phyloP scores from a whole-genome alignment of 2,113 vertebrate genomes.

The Sakesphorus luctuosus region DNA sequence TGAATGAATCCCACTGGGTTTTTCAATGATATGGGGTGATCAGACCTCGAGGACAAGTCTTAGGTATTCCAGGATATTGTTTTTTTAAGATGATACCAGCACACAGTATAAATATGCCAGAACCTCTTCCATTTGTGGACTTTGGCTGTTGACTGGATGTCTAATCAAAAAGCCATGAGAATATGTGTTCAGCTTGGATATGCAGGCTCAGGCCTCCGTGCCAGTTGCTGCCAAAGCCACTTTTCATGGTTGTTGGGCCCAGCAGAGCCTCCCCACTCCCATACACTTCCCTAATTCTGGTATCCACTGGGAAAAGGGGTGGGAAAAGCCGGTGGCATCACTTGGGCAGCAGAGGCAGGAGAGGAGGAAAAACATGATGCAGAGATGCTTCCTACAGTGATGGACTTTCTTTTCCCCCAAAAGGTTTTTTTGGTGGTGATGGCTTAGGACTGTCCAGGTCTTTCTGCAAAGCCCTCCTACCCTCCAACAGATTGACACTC shows the following conservation, averaged over 20 bases:
- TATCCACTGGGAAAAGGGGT: not conserved
- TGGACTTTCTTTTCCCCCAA: not conserved
- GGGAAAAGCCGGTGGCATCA: not conserved
- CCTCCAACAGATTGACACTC: no score
- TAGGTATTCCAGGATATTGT: conserved; percentile 15
- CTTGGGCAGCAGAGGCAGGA: not conserved
- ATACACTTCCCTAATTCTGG: not conserved
- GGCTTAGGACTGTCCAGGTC: no score
- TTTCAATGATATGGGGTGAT: conserved; percentile 33
- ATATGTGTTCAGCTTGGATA: not conserved
- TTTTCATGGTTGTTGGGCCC: not conserved
- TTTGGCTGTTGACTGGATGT: conserved; percentile 23
- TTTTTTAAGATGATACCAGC: not conserved
- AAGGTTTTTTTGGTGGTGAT: not conserved
- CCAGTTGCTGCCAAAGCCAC: not conserved
- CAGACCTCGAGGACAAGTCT: conserved; percentile 36
- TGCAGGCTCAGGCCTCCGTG: not conserved
- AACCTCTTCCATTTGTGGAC: conserved; percentile 2
- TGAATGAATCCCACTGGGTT: conserved; percentile 60
- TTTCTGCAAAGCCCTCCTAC: no score
- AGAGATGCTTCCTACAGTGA: not conserved
- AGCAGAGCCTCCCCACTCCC: not conserved
- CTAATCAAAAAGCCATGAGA: conserved; percentile 32
- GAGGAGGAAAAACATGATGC: not conserved
- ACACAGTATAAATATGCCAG: conserved; percentile 34